These are phyloP conservation scores for Achroia grisella DNA, from an alignment of 1,140 invertebrate genomes.

Conservation along the genomic window DNA sequence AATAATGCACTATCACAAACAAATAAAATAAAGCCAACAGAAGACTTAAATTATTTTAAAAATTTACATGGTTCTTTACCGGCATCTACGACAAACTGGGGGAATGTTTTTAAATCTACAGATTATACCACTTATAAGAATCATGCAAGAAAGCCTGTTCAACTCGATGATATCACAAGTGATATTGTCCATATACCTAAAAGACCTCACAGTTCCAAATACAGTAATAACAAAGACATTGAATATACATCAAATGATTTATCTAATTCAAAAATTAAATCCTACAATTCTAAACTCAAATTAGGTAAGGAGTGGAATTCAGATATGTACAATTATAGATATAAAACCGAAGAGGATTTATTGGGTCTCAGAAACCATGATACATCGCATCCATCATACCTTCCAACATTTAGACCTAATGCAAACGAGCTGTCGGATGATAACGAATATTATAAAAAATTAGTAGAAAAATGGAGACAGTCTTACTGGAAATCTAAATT, in stretches of 20 bases:
- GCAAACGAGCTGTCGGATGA: slow-evolving; percentile 34
- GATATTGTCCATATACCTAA: slow-evolving; percentile 54
- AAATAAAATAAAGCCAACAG: no score
- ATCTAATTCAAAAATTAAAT: slow-evolving; percentile 22
- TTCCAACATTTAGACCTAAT: slow-evolving; percentile 38
- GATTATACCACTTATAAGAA: slow-evolving; percentile 35
- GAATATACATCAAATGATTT: slow-evolving; percentile 29
- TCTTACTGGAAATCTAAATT: slow-evolving; percentile 55
- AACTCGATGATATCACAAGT: slow-evolving; percentile 26
- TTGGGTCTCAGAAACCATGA: slow-evolving; percentile 57
- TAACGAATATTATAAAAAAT: slow-evolving; percentile 46
- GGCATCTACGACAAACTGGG: slow-evolving; percentile 43
- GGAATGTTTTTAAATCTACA: slow-evolving; percentile 38
- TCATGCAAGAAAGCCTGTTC: slow-evolving; percentile 30
- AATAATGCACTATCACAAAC: slow-evolving; percentile 3
- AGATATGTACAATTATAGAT: slow-evolving; percentile 33
- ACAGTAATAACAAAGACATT: slow-evolving; percentile 26
- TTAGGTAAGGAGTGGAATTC: slow-evolving; percentile 42
- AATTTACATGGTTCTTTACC: slow-evolving; percentile 33
- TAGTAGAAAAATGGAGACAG: slow-evolving; percentile 56
- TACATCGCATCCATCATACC: slow-evolving; percentile 41
- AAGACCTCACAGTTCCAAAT: slow-evolving; percentile 19
- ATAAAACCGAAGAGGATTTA: slow-evolving; percentile 62
- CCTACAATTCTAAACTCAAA: slow-evolving; percentile 25
- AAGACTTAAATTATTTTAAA: slow-evolving; percentile 18